phyloP scores from a whole-genome alignment of 1,140 invertebrate genomes.

The Pectinophora gossypiella region DNA sequence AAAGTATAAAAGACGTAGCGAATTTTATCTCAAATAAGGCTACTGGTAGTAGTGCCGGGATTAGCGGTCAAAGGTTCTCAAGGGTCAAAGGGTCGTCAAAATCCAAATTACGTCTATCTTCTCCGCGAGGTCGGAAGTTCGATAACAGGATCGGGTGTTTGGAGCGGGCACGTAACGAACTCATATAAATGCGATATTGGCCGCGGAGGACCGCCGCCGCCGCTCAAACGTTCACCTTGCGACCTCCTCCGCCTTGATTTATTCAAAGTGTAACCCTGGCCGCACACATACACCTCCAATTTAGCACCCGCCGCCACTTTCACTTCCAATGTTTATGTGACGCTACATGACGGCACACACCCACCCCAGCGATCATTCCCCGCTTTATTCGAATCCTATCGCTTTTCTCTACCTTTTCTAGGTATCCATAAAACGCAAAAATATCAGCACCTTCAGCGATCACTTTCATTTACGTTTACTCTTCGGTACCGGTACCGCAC shows the following conservation, averaged over 20 bases:
- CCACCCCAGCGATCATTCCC: too few relatives aligned
- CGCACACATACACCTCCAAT: not conserved
- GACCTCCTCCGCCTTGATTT: slow-evolving; percentile 27
- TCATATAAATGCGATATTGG: slow-evolving; percentile 34
- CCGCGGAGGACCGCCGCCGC: slow-evolving; percentile 4
- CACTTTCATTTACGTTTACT: too few relatives aligned
- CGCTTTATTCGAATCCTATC: too few relatives aligned
- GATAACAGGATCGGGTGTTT: slow-evolving; percentile 8
- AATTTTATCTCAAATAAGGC: not conserved
- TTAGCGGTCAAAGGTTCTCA: slow-evolving; percentile 17
- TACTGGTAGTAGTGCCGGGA: slow-evolving; percentile 1
- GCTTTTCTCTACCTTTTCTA: too few relatives aligned
- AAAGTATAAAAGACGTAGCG: too few relatives aligned
- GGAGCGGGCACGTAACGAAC: slow-evolving; percentile 23
- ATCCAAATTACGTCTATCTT: slow-evolving; percentile 18
- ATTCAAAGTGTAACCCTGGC: slow-evolving; percentile 29
- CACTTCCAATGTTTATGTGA: too few relatives aligned
- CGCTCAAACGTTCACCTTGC: slow-evolving; percentile 19
- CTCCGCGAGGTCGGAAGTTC: slow-evolving; percentile 7
- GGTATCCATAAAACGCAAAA: too few relatives aligned
- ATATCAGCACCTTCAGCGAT: too few relatives aligned
- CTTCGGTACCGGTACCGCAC: too few relatives aligned
- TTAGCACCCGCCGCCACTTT: too few relatives aligned
- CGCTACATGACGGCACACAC: too few relatives aligned
- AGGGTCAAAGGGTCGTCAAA: slow-evolving; percentile 20